Conservation (phyloP, 2,797 vertebrate species). For the Zonotrichia albicollis region DNA sequence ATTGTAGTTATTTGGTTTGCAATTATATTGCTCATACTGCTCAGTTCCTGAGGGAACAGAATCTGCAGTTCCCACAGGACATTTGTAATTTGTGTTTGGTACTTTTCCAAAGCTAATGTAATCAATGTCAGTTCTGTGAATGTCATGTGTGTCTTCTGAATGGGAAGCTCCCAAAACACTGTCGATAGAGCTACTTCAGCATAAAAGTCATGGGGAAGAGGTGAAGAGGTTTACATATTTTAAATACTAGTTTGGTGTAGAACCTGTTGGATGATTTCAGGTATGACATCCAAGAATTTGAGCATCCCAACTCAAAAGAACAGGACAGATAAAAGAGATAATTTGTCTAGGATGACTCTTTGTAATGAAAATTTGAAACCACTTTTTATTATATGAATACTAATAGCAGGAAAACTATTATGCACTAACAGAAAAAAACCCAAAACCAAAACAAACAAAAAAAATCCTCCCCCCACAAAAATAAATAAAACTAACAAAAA, state of each 20-base stretch:
- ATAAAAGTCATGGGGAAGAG: not conserved
- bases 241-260: not conserved
- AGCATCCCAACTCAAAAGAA: not conserved
- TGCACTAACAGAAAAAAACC: not conserved
- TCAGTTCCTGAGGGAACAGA: not conserved
- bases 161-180: not conserved
- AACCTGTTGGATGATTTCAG: not conserved
- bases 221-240: not conserved
- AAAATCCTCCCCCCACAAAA: rapidly evolving
- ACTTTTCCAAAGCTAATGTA: not conserved
- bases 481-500: not conserved
- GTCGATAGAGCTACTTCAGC: not conserved
- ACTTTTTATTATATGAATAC: not conserved
- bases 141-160: not conserved
- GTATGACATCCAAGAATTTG: not conserved
- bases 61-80: not conserved
- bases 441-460: rapidly evolving
- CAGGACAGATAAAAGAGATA: not conserved
- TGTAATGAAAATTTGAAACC: not conserved
- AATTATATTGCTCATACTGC: not conserved
- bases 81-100: not conserved
- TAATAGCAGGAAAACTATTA: not conserved
- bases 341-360: not conserved
- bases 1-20: not conserved
- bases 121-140: not conserved